phyloP scores from a whole-genome alignment of 1,140 invertebrate species.

The Doryteuthis pealeii region DNA sequence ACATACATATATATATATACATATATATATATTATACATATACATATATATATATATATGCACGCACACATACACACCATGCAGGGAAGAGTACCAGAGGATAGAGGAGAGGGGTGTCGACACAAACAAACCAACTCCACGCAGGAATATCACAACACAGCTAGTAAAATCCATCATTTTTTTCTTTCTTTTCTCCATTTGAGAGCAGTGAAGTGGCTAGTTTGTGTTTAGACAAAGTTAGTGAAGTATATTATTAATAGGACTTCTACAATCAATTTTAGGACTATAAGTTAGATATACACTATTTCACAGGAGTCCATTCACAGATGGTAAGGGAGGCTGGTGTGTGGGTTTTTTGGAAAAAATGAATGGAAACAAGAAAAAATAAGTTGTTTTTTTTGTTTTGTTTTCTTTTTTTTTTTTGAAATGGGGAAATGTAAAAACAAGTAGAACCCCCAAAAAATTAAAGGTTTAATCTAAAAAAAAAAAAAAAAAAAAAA shows the following conservation, averaged over 20 bases:
- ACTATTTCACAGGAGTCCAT: slow-evolving; percentile 10
- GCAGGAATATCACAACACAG: slow-evolving; percentile 5
- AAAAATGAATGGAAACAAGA: no score
- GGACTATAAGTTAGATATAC: slow-evolving; percentile 4
- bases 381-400: no score
- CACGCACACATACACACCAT: background rate
- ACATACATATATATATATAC: no score
- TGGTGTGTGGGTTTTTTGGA: no score
- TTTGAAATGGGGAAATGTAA: background rate
- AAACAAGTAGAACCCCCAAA: slow-evolving; percentile 7
- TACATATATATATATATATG: no score
- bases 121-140: background rate
- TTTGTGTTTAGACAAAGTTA: background rate
- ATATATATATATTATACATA: no score
- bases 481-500: background rate
- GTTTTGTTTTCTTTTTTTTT: no score
- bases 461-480: background rate
- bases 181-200: background rate
- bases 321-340: background rate
- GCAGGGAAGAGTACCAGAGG: slow-evolving; percentile 10
- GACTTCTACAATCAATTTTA: background rate
- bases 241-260: slow-evolving; percentile 2
- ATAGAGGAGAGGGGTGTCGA: background rate
- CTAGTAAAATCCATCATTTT: background rate
- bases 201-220: background rate